A percentile compares a stretch with the other conserved stretches of the same genome.
These are phyloP conservation scores for Thalassaphorura encarpata DNA, from an alignment of 1,140 invertebrate species.

Conservation along the genomic window DNA sequence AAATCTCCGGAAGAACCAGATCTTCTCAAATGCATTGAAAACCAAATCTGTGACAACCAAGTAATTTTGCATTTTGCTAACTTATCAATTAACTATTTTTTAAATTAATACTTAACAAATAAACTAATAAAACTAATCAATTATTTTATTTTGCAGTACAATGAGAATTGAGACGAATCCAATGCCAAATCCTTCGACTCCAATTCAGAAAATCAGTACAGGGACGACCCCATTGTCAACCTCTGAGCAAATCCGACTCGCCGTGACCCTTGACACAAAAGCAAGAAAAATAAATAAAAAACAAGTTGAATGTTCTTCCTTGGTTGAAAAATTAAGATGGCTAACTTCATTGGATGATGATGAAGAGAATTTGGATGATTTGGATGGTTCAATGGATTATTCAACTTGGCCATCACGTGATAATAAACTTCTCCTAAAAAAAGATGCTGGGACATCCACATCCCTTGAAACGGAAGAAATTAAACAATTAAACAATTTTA, in stretches of 20 bases:
- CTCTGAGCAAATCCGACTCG: constrained; percentile 30
- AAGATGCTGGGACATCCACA: constrained; percentile 30
- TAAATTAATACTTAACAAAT: no score
- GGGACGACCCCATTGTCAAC: constrained; percentile 30
- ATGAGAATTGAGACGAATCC: no score
- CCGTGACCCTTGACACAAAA: constrained; percentile 25
- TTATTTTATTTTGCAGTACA: no score
- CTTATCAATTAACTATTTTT: no score
- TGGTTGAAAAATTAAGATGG: constrained; percentile 32
- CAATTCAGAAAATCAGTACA: constrained; percentile 20
- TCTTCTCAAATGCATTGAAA: constrained; percentile 31
- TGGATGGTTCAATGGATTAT: constrained; percentile 25
- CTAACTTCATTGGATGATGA: constrained; percentile 30
- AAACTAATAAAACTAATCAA: no score
- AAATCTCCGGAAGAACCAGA: constrained; percentile 32
- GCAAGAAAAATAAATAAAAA: constrained; percentile 17
- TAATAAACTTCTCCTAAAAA: constrained; percentile 24
- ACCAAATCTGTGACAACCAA: no score
- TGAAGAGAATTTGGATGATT: no score
- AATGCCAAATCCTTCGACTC: not conserved
- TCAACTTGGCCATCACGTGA: constrained; percentile 32
- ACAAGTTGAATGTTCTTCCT: constrained; percentile 29
- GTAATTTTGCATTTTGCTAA: no score
- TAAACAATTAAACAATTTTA: constrained; percentile 30
- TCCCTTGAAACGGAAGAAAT: constrained; percentile 26